A percentile compares a stretch with the other conserved stretches of the same genome.
phyloP scores from a whole-genome alignment of 2,113 vertebrate genomes.

The Amphiprion ocellaris region DNA sequence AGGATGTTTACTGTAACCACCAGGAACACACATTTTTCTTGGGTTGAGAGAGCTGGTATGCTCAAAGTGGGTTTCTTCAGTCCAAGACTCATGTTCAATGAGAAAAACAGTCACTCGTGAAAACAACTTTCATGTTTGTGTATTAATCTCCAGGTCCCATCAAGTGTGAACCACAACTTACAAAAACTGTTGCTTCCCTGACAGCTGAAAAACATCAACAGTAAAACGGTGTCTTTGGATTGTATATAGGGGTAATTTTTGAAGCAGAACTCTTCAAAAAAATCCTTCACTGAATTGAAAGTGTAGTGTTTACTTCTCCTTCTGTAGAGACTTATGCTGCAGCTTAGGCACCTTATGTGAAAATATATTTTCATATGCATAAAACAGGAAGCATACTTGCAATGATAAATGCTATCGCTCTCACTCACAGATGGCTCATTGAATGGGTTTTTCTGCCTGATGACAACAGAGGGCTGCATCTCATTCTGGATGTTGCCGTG shows the following conservation, averaged over 20 bases:
- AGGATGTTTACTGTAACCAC: background rate
- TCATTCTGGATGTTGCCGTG: conserved; percentile 33
- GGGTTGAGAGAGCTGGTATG: background rate
- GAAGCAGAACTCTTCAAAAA: background rate
- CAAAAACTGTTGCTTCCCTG: background rate
- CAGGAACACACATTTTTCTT: too few species aligned
- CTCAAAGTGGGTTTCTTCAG: background rate
- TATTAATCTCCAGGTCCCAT: conserved; percentile 13
- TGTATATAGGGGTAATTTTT: background rate
- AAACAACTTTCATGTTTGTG: conserved; percentile 1
- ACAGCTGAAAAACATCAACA: background rate
- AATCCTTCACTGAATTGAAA: background rate
- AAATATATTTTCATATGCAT: conserved; percentile 18
- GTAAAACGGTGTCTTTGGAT: background rate
- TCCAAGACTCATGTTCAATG: background rate
- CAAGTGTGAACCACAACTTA: background rate
- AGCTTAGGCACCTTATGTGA: background rate
- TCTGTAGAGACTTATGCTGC: background rate
- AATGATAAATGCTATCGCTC: conserved; percentile 13
- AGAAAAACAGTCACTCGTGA: conserved; percentile 4
- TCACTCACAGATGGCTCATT: conserved; percentile 8
- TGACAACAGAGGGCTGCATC: conserved; percentile 22
- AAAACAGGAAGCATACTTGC: background rate
- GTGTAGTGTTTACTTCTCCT: background rate
- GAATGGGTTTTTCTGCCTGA: conserved; percentile 16